These are phyloP conservation scores for Norana najaformis DNA, from an alignment of 2,888 invertebrate species.

Conservation along the genomic window DNA sequence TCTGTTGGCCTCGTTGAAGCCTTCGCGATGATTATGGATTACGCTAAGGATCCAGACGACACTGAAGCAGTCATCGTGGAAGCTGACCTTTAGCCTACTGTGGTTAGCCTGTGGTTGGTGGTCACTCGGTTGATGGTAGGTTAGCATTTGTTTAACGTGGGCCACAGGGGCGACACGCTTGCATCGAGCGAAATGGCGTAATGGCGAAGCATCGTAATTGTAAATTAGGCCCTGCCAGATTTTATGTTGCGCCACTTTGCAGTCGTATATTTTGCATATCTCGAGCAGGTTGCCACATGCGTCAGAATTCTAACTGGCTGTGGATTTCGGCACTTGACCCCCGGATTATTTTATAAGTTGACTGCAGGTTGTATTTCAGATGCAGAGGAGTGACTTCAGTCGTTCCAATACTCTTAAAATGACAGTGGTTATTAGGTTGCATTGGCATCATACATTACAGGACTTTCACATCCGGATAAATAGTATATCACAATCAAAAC, in stretches of 20 bases:
- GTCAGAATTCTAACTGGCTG: background rate
- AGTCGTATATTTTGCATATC: background rate
- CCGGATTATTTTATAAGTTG: background rate
- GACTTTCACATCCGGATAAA: background rate
- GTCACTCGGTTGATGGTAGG: background rate
- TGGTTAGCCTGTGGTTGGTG: background rate
- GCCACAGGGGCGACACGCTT: background rate
- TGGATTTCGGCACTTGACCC: background rate
- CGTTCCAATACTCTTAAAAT: background rate
- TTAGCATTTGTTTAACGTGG: constrained; percentile 5
- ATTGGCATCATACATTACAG: background rate
- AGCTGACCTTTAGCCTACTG: background rate
- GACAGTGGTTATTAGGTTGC: background rate
- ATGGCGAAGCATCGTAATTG: background rate
- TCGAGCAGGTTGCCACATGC: background rate
- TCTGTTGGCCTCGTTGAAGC: background rate
- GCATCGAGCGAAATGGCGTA: background rate
- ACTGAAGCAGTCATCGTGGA: background rate
- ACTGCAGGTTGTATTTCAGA: background rate
- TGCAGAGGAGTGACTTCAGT: background rate
- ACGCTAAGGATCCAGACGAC: background rate
- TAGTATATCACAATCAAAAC: background rate
- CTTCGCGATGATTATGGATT: background rate
- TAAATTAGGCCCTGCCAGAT: background rate
- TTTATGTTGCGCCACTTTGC: background rate